A percentile compares a stretch with the other conserved stretches of the same genome.
Conservation (phyloP, 2,888 invertebrate species). For the Chymomyza amoena region DNA sequence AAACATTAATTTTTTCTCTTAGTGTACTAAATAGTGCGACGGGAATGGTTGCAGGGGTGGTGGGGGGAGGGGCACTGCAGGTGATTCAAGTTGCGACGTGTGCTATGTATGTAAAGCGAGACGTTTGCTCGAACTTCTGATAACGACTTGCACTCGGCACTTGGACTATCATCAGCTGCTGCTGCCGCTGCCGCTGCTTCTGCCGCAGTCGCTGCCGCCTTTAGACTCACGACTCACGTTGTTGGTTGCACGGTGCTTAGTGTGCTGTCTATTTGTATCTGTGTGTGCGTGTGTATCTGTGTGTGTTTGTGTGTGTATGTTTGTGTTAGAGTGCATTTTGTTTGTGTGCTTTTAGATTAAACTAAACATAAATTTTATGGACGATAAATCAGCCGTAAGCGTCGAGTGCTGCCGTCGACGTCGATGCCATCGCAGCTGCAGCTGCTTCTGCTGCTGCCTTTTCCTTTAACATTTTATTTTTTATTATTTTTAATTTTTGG, state of each 20-base stretch:
- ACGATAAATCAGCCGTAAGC: conserved; percentile 63
- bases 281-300: background rate
- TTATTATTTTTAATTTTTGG: background rate
- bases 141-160: background rate
- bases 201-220: conserved; percentile 34
- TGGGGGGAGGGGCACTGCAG: background rate
- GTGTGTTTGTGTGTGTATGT: conserved; percentile 1
- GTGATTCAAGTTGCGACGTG: background rate
- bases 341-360: conserved; percentile 67
- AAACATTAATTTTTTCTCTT: no score
- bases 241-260: conserved; percentile 9
- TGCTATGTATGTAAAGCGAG: background rate
- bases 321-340: background rate
- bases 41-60: background rate
- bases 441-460: background rate
- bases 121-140: background rate
- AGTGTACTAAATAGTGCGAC: no score
- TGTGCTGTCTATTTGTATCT: conserved; percentile 37
- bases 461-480: background rate
- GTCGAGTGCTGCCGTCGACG: conserved; percentile 28
- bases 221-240: conserved; percentile 30
- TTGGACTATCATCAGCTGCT: background rate
- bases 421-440: background rate
- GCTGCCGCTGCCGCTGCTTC: conserved; percentile 7
- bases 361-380: conserved; percentile 72